Evolutionary conservation across 2,888 invertebrate genomes (phyloP).

Genomic region (Oxyteleia sp.): DNA sequence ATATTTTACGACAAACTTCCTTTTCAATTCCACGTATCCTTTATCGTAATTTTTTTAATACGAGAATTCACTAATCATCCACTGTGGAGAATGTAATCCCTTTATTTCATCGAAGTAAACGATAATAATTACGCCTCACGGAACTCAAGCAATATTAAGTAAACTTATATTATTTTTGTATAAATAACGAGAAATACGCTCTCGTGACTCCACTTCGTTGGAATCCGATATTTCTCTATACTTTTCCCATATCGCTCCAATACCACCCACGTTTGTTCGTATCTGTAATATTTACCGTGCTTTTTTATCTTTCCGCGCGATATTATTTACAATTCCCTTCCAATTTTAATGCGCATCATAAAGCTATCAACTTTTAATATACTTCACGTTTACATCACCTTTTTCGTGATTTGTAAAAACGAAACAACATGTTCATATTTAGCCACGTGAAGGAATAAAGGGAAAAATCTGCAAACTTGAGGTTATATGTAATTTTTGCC

Average conservation of each 20-base stretch:
- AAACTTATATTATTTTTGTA: constrained; percentile 20
- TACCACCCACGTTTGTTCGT: constrained; percentile 13
- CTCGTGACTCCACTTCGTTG: neutral
- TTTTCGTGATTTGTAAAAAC: neutral
- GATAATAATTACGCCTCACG: neutral
- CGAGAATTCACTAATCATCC: neutral
- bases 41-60: neutral
- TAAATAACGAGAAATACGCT: constrained; percentile 2
- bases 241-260: constrained; percentile 9
- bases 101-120: neutral
- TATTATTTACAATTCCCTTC: constrained; percentile 33
- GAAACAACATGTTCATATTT: no score
- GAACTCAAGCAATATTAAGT: constrained; percentile 5
- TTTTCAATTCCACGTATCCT: neutral
- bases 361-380: constrained; percentile 41
- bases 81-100: no score
- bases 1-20: neutral
- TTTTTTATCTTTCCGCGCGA: constrained; percentile 10
- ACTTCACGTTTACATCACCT: constrained; percentile 16
- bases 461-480: no score
- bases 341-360: constrained; percentile 29
- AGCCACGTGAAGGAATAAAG: no score
- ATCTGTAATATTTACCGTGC: constrained; percentile 33
- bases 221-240: constrained; percentile 7
- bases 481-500: no score